phyloP scores from a whole-genome alignment of 2,888 invertebrate genomes.

The Alloplasta piceator region DNA sequence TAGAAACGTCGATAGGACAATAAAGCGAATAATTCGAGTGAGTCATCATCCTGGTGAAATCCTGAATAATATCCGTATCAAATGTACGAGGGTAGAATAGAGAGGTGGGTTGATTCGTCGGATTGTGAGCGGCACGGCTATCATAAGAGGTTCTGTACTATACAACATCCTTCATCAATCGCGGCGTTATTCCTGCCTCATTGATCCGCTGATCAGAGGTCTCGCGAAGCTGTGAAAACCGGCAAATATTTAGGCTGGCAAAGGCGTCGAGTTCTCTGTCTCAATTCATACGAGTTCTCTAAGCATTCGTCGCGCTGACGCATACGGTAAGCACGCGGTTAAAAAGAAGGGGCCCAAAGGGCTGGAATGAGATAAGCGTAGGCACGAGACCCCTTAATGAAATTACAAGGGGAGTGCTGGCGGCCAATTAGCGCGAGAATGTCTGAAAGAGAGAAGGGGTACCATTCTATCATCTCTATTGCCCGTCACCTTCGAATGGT shows the following conservation, averaged over 20 bases:
- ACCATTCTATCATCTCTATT: conserved; percentile 25
- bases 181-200: conserved; percentile 34
- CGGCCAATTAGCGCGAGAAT: conserved; percentile 82
- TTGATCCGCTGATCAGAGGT: conserved; percentile 65
- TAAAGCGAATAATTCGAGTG: conserved; percentile 38
- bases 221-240: conserved; percentile 71
- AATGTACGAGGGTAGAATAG: conserved; percentile 27
- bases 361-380: conserved; percentile 58
- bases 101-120: conserved; percentile 24
- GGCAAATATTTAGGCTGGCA: conserved; percentile 76
- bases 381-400: conserved; percentile 81
- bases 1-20: conserved; percentile 12
- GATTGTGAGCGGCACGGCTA: conserved; percentile 46
- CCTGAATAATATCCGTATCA: conserved; percentile 57
- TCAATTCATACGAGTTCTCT: conserved; percentile 39
- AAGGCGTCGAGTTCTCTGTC: conserved; percentile 42
- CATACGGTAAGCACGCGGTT: conserved; percentile 16
- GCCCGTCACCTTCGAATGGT: conserved; percentile 7
- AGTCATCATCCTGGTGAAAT: conserved; percentile 45
- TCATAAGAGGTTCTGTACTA: conserved; percentile 33
- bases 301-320: conserved; percentile 12
- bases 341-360: conserved; percentile 19
- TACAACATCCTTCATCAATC: conserved; percentile 47
- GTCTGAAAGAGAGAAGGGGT: conserved; percentile 67
- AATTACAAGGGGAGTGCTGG: conserved; percentile 80